Base-by-base conservation (phyloP, 2,113 vertebrate species). In the Piaya cayana region DNA sequence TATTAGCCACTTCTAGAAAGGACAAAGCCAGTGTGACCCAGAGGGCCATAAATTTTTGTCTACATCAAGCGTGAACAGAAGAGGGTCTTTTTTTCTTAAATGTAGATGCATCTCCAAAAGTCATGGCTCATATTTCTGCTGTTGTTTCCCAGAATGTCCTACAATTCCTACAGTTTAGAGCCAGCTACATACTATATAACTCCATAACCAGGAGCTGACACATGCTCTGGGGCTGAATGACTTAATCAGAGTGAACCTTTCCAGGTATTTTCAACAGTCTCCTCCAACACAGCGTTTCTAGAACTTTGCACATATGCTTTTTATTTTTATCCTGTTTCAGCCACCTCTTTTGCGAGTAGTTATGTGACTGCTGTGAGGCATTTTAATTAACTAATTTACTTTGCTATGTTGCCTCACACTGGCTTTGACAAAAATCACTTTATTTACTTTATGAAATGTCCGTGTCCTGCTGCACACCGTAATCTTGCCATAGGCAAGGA, bases 361-460 rank as follows among this genome's bases (percentile, higher is more conserved):
- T 87, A 42, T 2, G 3, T 59, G 89, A 34, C 60, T 84, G 74
- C 82, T 55, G 65, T 22, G 59, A 89, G 82, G 74, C 34, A 22
- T 83, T 93, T 52, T 62, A 75, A 75, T 86, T 53, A 71, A 88
- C 76, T 42, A 36, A 92, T 91, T 71, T 84, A 39, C n/a, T 25
- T 42, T 90, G 65, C 45, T 88, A 29, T 34, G 78, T 94, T 86
- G 72, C 64, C 53, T 92, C 90, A 90, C 91, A 67, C 72, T 32
- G 71, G n/a, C 88, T 92, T 88, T 8, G 20, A 90, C 86, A 93
- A 80, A 96, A 96, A 72, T 92, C 37, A 92, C 74, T 95, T 92
- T 91, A 90, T 77, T 96, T 65, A 36, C 62, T 81, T 76, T 3
- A 23, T 70, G 39, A 76, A 78, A 11, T 2, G 15, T 39, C 50